phyloP scores from a whole-genome alignment of 2,113 vertebrate species.

The Ia io region DNA sequence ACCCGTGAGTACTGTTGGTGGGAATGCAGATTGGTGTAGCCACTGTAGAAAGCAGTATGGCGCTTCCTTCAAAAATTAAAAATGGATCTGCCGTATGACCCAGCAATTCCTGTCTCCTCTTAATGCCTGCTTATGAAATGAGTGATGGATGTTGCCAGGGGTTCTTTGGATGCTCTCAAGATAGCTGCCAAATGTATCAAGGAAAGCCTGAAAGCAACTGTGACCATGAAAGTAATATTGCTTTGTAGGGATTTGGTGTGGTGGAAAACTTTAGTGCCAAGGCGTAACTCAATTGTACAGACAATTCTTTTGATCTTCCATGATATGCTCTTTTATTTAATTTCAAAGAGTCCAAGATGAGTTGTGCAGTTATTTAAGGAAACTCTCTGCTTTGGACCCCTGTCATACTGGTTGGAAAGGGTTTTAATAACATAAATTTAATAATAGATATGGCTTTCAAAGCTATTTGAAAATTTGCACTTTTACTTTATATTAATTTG shows the following conservation, averaged over 20 bases:
- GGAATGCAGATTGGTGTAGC: background rate
- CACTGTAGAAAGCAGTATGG: background rate
- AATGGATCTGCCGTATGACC: background rate
- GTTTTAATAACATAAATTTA: constrained; percentile 74
- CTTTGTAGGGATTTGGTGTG: constrained; percentile 73
- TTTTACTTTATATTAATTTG: constrained; percentile 79
- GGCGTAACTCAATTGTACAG: constrained; percentile 65
- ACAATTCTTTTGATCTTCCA: constrained; percentile 63
- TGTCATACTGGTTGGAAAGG: constrained; percentile 34
- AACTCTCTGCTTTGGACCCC: constrained; percentile 45
- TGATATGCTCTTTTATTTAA: constrained; percentile 64
- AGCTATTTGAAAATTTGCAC: constrained; percentile 77
- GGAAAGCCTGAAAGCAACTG: constrained; percentile 69
- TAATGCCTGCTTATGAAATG: constrained; percentile 63
- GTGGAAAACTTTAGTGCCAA: constrained; percentile 72
- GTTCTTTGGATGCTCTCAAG: constrained; percentile 70
- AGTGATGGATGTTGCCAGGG: constrained; percentile 64
- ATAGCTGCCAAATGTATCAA: constrained; percentile 75
- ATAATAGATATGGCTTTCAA: constrained; percentile 70
- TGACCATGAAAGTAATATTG: constrained; percentile 67
- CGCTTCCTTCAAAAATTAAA: background rate
- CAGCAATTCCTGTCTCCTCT: constrained; percentile 43
- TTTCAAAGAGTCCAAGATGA: constrained; percentile 68
- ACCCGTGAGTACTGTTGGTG: background rate
- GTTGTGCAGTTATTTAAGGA: constrained; percentile 64